A percentile compares a stretch with the other conserved stretches of the same genome.
Conservation (phyloP, 92 coral and sea anemone species). For the Heteractis magnifica region DNA sequence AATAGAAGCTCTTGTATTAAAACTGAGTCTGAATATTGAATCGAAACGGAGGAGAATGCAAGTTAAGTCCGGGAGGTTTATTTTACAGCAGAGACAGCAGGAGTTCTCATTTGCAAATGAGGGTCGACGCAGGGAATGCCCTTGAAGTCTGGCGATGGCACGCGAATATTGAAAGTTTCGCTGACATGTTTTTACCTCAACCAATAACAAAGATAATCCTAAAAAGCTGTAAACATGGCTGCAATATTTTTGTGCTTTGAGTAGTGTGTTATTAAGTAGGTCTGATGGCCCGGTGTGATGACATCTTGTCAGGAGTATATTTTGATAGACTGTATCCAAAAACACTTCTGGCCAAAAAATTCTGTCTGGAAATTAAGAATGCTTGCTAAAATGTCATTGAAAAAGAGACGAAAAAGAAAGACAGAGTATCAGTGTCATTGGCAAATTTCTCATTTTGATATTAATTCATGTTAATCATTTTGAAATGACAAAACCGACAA, state of each 20-base stretch:
- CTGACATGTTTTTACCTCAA: neutral
- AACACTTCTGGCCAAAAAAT: too few relatives aligned
- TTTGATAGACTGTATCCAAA: too few relatives aligned
- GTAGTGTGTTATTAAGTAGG: too few relatives aligned
- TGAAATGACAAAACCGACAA: too few relatives aligned
- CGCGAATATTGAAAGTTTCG: conserved; percentile 1
- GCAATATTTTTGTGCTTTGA: too few relatives aligned
- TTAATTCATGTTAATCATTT: too few relatives aligned
- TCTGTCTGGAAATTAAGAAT: too few relatives aligned
- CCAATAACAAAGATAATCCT: neutral
- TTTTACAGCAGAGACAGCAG: neutral
- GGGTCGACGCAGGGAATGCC: conserved; percentile 8
- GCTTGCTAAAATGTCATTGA: too few relatives aligned
- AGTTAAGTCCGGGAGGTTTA: neutral
- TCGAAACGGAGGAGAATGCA: neutral
- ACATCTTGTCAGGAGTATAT: too few relatives aligned
- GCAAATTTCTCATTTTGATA: too few relatives aligned
- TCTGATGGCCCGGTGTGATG: too few relatives aligned
- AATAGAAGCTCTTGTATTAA: neutral
- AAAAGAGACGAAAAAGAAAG: neutral
- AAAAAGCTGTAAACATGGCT: neutral
- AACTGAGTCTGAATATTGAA: neutral
- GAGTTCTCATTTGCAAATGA: neutral
- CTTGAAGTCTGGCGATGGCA: conserved; percentile 2
- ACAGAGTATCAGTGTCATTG: neutral